Base-by-base conservation (phyloP, 2,113 vertebrate genomes). In the Glaucidium brasilianum region DNA sequence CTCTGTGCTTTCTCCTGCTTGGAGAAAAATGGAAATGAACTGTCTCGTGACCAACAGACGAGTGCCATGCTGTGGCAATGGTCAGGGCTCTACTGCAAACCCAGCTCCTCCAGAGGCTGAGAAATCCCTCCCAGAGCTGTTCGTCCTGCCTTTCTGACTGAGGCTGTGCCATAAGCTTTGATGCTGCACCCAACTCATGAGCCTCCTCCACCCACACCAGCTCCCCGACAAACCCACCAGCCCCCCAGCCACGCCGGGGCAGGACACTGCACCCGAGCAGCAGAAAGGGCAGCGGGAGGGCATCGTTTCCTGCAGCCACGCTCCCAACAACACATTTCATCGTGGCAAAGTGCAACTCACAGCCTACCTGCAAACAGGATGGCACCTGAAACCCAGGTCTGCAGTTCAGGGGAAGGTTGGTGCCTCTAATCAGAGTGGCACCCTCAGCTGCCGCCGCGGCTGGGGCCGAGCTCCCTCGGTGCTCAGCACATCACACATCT, bases 41-140 rank as follows among this genome's bases (percentile, higher is more conserved):
- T 69, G 37, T 34, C 29, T 95, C 7, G 0, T 39, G 37, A 25
- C 67, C 0, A 0, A 58, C 1, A 1, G 53, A 43, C 14, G 37
- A 30, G 41, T 30, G 45, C 17, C 10, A 0, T 3, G 45, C 29
- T 26, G 49, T 13, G 32, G 35, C n/a, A 35, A 17, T 1, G 12
- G 53, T 9, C 92, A 60, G 49, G 37, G 59, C 6, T 81, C 32
- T 20, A 4, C 4, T 34, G 9, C 74, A 85, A 59, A 60, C 7
- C 9, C 81, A 56, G 32, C 22, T 56, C 49, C 49, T 68, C 5
- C 0, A 50, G n/a, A 25, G 53, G 25, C 16, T 39, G 20, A 58
- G 37, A 11, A 47, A 73, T 39, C 15, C 62, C 50, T 8, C 25
- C 34, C 88, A 1, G 16, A 78, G 88, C 64, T 45, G 5, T 5